Base-by-base conservation (phyloP, 2,888 invertebrate species). In the Eupithecia tripunctaria region DNA sequence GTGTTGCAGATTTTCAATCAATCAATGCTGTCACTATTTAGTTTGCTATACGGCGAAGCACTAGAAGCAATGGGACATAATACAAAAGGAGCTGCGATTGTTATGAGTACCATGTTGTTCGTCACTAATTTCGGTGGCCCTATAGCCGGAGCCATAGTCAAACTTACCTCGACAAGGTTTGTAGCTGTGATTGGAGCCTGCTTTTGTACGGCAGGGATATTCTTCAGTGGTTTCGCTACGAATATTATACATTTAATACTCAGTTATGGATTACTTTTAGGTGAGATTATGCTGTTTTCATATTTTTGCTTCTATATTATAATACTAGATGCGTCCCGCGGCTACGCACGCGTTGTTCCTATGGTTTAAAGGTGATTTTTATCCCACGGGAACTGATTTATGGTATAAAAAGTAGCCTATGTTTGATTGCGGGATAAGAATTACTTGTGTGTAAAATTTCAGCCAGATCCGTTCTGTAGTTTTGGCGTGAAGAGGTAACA, bases 21-120 rank as follows among this genome's bases (percentile, higher is more conserved):
- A 85, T 96, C 97, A 3, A 95, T 97, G 86, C 91, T 96, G 77
- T 96, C 97, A 6, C 92, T 96, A 63, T 97, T 96, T 86, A 96
- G 97, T 73, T 92, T 97, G 70, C 89, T 97, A 43, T 97, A 96
- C 79, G 96, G 96, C 62, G 96, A 96, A 78, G 94, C 96, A 74
- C 88, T 97, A 73, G 92, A 95, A 81, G 90, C 93, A 0, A 95
- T 97, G 95, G 95, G 96, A 0, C 94, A 96, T 77, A 95, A 92
- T 47, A 96, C 96, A 0, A 94, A 96, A 66, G 96, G 96, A 12
- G 96, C 96, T 0, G 96, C 96, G 0, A 85, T 96, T 36, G 96
- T 97, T 25, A 94, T 96, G 82, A 96, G 96, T 84, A 93, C 96
- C 0, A 96, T 96, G 91, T 95, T 96, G 73, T 95, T 96, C 80